A percentile compares a stretch with the other conserved stretches of the same genome.
phyloP scores from a whole-genome alignment of 2,113 vertebrate species.

The Bucco capensis region DNA sequence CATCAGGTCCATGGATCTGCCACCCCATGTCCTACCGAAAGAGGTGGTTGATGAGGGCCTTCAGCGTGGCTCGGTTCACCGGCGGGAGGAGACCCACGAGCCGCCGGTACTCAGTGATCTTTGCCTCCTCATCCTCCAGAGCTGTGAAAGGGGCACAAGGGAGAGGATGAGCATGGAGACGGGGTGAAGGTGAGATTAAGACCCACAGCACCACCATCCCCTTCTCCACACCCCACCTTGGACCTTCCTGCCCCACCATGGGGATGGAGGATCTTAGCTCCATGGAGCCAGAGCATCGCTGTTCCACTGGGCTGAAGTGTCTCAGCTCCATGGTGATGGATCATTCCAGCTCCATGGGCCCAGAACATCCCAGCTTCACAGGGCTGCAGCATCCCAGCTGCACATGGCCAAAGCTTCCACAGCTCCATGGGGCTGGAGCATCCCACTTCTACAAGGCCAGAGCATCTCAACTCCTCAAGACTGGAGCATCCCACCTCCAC shows the following conservation, averaged over 20 bases:
- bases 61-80: slow-evolving; percentile 90
- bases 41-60: slow-evolving; percentile 90
- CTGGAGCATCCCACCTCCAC: not conserved
- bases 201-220: not conserved
- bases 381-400: fast-evolving
- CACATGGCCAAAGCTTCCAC: not conserved
- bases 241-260: fast-evolving
- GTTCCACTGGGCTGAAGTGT: fast-evolving
- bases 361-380: not conserved
- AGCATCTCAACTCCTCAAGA: not conserved
- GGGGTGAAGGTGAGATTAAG: not conserved
- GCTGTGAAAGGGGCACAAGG: slow-evolving; percentile 47
- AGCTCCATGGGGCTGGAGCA: not conserved
- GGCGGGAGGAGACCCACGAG: slow-evolving; percentile 80
- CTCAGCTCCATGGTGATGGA: not conserved
- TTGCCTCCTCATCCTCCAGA: slow-evolving; percentile 76
- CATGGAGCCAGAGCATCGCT: not conserved
- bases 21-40: slow-evolving; percentile 71
- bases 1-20: fast-evolving
- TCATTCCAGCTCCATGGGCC: not conserved
- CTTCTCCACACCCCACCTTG: not conserved
- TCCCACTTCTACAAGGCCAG: not conserved
- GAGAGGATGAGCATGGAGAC: not conserved
- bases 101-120: slow-evolving; percentile 77
- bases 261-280: not conserved